Percentiles rank a stretch among this genome's conserved stretches.
phyloP scores from a whole-genome alignment of 2,888 invertebrate genomes.

The Cheilosia impressa region DNA sequence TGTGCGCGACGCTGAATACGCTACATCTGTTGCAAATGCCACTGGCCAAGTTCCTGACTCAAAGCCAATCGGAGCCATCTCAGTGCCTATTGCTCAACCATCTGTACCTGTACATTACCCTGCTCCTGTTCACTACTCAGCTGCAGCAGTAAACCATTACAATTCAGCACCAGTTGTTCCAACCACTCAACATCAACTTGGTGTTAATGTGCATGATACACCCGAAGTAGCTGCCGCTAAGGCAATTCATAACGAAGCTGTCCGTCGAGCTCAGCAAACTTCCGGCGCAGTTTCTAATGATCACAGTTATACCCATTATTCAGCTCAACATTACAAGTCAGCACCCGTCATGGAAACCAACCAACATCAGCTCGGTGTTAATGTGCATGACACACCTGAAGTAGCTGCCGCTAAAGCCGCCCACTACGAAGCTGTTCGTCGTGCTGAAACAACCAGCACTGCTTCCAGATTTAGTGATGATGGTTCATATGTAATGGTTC shows the following conservation, averaged over 20 bases:
- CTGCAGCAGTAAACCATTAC: constrained; percentile 2
- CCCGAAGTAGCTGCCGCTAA: constrained; percentile 83
- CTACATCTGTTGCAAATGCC: constrained; percentile 56
- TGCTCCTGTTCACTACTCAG: background rate
- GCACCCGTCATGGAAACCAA: constrained; percentile 25
- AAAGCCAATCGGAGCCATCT: background rate
- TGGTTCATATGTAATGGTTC: constrained; percentile 40
- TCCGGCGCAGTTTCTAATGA: background rate
- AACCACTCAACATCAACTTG: constrained; percentile 58
- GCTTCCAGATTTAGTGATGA: constrained; percentile 32
- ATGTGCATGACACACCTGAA: constrained; percentile 84
- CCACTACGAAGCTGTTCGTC: constrained; percentile 81
- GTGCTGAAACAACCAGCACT: constrained; percentile 77
- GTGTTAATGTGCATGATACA: constrained; percentile 82
- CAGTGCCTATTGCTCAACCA: background rate
- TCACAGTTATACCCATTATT: background rate
- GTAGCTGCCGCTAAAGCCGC: constrained; percentile 81
- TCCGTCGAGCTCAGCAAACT: constrained; percentile 79
- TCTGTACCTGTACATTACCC: background rate
- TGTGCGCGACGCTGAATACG: constrained; percentile 79
- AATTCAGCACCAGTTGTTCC: constrained; percentile 6
- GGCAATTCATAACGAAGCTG: constrained; percentile 80
- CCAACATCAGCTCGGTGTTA: constrained; percentile 59
- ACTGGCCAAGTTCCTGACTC: constrained; percentile 12
- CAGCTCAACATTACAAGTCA: constrained; percentile 2